A percentile compares a stretch with the other conserved stretches of the same genome.
These are phyloP conservation scores for Perccottus glenii DNA, from an alignment of 2,113 vertebrate species.

Conservation along the genomic window DNA sequence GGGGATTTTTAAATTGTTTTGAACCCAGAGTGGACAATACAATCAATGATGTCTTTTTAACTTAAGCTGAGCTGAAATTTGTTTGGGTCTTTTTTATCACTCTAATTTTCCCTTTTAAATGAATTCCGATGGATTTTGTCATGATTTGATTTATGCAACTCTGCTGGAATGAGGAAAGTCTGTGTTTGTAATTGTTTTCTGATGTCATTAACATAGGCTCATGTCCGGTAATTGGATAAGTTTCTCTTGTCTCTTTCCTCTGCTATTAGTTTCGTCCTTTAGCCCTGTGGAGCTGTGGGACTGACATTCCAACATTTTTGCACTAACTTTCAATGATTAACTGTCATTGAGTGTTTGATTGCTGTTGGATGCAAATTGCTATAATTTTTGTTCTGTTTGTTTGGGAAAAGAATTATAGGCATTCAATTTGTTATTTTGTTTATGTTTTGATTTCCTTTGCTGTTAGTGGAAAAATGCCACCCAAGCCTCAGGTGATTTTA, in stretches of 20 bases:
- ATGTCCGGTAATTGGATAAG: conserved; percentile 75
- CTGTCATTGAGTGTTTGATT: conserved; percentile 49
- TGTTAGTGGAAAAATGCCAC: conserved; percentile 57
- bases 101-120: conserved; percentile 74
- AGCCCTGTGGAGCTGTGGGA: conserved; percentile 55
- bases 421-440: conserved; percentile 57
- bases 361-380: conserved; percentile 63
- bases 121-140: conserved; percentile 76
- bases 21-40: conserved; percentile 62
- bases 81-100: conserved; percentile 33
- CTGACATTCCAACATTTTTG: conserved; percentile 81
- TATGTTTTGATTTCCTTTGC: conserved; percentile 52
- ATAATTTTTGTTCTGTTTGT: conserved; percentile 61
- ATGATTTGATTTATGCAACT: conserved; percentile 78
- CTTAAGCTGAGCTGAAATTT: conserved; percentile 49
- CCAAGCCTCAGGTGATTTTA: conserved; percentile 74
- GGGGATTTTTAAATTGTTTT: conserved; percentile 40
- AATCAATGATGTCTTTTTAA: conserved; percentile 66
- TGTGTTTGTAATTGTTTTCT: conserved; percentile 76
- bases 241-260: conserved; percentile 71
- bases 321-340: conserved; percentile 65
- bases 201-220: conserved; percentile 72
- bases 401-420: conserved; percentile 56
- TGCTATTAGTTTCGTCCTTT: conserved; percentile 47
- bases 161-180: conserved; percentile 73